Base-by-base conservation (phyloP, 2,113 vertebrate species). In the Alectura lathami region DNA sequence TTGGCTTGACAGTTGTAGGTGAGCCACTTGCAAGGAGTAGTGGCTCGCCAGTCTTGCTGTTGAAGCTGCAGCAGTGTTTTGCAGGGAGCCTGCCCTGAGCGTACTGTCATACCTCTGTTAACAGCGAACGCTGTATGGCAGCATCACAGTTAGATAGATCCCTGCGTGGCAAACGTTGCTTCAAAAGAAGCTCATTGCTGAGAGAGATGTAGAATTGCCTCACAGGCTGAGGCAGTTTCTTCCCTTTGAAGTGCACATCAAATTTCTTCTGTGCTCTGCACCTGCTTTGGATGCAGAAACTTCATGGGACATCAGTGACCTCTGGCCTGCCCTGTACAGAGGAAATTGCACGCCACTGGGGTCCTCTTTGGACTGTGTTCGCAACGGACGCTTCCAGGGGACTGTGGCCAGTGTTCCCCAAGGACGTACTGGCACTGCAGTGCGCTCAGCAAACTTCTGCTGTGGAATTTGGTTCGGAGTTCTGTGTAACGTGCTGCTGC, bases 231-330 rank as follows among this genome's bases (percentile, higher is more conserved):
- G 51, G 60, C 60, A n/a, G 66, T 67, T 67, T 70, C 51, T 63
- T 78, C 60, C 18, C 77, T 96, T 84, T 87, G 89, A 89, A 92
- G 91, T 38, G 54, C 68, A 86, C 38, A 42, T 88, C 54, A 63
- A 24, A 74, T 82, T 87, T 79, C 34, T 70, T 13, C 78, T 47
- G 38, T 84, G 62, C 53, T 92, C 38, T 62, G 27, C 10, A 26
- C 84, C 74, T 84, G 60, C 51, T 59, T 75, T 68, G 51, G 62
- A 3, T n/a, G 73, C 29, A 22, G 27, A 66, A 86, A 53, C 24
- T 32, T 23, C 34, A 8, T n/a, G 57, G 92, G 91, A 56, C 89
- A 60, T 34, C 21, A 1, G 38, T 60, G 89, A 85, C 70, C 93
- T 68, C 84, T 75, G 84, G 51, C 56, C 50, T 57, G 54, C 22